Conservation (phyloP, 2,888 invertebrate genomes). For the Volucella zonaria region DNA sequence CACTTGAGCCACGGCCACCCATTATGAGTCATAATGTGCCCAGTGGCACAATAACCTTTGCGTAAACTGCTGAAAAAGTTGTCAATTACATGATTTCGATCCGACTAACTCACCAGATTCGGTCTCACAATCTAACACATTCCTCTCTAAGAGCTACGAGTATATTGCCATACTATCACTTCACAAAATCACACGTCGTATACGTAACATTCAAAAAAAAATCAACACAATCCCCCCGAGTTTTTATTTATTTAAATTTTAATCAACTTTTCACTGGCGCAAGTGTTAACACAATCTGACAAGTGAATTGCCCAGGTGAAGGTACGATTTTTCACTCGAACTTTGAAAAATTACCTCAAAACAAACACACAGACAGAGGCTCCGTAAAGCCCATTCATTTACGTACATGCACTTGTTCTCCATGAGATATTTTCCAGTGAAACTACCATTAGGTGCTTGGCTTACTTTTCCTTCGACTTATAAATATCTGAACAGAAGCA, state of each 20-base stretch:
- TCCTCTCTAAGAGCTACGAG: too few relatives aligned
- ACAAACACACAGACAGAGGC: conserved; percentile 9
- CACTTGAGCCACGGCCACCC: too few relatives aligned
- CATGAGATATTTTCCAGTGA: conserved; percentile 46
- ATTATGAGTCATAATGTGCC: too few relatives aligned
- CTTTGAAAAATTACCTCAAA: conserved; percentile 47
- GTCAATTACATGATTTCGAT: too few relatives aligned
- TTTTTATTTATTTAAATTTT: conserved; percentile 1
- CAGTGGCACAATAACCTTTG: too few relatives aligned
- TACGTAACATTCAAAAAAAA: conserved; percentile 47
- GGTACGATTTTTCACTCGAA: conserved; percentile 40
- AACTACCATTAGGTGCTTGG: conserved; percentile 35
- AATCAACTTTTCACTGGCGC: conserved; percentile 31
- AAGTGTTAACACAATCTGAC: conserved; percentile 54
- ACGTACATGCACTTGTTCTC: conserved; percentile 65
- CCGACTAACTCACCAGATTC: too few relatives aligned
- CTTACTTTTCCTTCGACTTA: conserved; percentile 9
- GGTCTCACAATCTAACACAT: too few relatives aligned
- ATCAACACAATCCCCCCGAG: not conserved
- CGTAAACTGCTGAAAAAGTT: too few relatives aligned
- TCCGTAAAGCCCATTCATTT: conserved; percentile 50
- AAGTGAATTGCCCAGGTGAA: conserved; percentile 57
- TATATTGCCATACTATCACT: too few relatives aligned
- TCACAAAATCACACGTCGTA: conserved; percentile 41
- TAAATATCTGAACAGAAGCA: conserved; percentile 37